Base-by-base conservation (phyloP, 2,888 invertebrate species). In the Protophormia terraenovae region DNA sequence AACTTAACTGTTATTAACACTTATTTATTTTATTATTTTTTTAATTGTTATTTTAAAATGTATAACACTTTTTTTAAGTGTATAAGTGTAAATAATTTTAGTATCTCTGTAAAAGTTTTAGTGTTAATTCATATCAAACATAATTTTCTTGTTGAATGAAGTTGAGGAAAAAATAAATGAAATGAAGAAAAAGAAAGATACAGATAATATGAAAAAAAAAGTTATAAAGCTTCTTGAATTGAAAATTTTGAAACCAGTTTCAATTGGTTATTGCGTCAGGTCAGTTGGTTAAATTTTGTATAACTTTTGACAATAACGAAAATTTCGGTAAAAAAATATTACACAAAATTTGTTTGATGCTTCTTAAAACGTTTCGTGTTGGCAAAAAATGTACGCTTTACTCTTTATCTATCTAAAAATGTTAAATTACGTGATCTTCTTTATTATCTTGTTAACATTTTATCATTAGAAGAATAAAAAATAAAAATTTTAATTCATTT, bases 201-300 rank as follows among this genome's bases (percentile, higher is more conserved):
- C 27, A 27, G 45, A 47, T 6, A 24, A 14, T 45, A 45, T 14
- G 16, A n/a, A 6, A 75, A 78, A 84, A 75, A 69, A 77, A 73
- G 69, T 84, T 87, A 84, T 87, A 81, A 84, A 86, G 67, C 29
- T 80, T 75, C 64, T 76, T 16, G 47, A 32, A 24, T 66, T 50
- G 38, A n/a, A 60, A 53, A 72, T 81, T 84, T 73, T 86, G 73
- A 84, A 90, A 90, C 91, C 89, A 91, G 91, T 91, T 91, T 89
- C 71, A 83, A 79, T 90, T 87, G 88, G 90, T 90, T 90, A 89
- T 90, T 91, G 89, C 77, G 89, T 88, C 90, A 91, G 91, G 91
- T 91, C 90, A 90, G 90, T 91, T 89, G 89, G 80, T 77, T 53
- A 10, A 8, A 32, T 3, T 41, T n/a, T 41, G 32, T 4, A 41